A percentile compares a stretch with the other conserved stretches of the same genome.
phyloP scores from a whole-genome alignment of 2,113 vertebrate genomes.

The Odontesthes bonariensis region DNA sequence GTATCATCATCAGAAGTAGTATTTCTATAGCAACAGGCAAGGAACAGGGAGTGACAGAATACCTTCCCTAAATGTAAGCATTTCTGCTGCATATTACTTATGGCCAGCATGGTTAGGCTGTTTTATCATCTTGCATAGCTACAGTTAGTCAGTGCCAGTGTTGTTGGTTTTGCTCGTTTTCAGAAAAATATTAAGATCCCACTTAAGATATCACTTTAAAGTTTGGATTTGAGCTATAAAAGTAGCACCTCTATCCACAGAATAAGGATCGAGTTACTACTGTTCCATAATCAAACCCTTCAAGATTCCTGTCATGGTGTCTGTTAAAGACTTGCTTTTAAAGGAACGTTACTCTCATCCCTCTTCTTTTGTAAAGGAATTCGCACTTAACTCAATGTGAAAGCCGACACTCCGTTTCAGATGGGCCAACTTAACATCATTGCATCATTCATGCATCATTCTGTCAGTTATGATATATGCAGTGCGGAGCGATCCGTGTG shows the following conservation, averaged over 20 bases:
- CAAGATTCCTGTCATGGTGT: not conserved
- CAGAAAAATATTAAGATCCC: no score
- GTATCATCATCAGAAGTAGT: slow-evolving; percentile 62
- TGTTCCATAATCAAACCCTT: no score
- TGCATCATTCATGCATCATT: no score
- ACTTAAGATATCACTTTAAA: not conserved
- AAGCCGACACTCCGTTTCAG: slow-evolving; percentile 69
- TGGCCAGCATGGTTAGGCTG: slow-evolving; percentile 42
- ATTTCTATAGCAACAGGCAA: slow-evolving; percentile 59
- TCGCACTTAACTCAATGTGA: slow-evolving; percentile 67
- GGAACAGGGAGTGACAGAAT: no score
- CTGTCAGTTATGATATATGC: slow-evolving; percentile 79
- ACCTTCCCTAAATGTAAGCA: not conserved
- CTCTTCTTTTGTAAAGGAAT: slow-evolving; percentile 58
- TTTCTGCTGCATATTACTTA: slow-evolving; percentile 59
- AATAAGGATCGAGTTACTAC: not conserved
- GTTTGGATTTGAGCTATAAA: slow-evolving; percentile 17
- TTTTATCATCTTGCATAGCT: slow-evolving; percentile 60
- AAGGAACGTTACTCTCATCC: slow-evolving; percentile 35
- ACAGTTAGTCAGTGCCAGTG: slow-evolving; percentile 6
- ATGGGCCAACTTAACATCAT: no score
- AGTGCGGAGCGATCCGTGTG: slow-evolving; percentile 56
- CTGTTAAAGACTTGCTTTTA: slow-evolving; percentile 10
- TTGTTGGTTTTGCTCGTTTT: no score
- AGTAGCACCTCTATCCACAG: not conserved